Percentiles rank a stretch among this genome's conserved stretches.
Conservation (phyloP, 2,888 invertebrate genomes). For the Macaria liturata region DNA sequence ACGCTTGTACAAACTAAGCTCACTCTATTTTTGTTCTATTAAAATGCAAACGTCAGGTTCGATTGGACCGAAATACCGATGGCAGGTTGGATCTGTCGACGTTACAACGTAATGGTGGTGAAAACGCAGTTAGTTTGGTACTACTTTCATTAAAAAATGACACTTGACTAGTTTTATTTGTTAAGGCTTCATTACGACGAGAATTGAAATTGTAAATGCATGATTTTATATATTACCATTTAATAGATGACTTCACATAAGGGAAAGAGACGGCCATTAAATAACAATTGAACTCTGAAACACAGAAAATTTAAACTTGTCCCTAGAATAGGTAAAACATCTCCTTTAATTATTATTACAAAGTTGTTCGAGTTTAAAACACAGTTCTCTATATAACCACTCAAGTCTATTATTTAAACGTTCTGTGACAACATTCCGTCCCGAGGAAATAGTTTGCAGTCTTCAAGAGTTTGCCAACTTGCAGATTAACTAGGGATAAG, state of each 20-base stretch:
- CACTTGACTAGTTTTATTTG: too few species aligned
- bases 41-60: slow-evolving; percentile 15
- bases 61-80: slow-evolving; percentile 7
- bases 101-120: too few species aligned
- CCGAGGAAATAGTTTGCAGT: slow-evolving; percentile 58
- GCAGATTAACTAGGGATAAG: slow-evolving; percentile 51
- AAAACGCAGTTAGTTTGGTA: too few species aligned
- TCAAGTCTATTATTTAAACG: slow-evolving; percentile 40
- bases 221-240: too few species aligned
- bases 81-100: background rate
- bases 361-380: slow-evolving; percentile 28
- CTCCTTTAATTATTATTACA: slow-evolving; percentile 20
- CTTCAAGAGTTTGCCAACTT: slow-evolving; percentile 41
- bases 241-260: too few species aligned
- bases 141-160: too few species aligned
- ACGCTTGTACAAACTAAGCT: slow-evolving; percentile 14
- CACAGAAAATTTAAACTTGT: too few species aligned
- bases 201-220: too few species aligned
- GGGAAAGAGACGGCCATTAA: too few species aligned
- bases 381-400: slow-evolving; percentile 28
- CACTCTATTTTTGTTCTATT: slow-evolving; percentile 14
- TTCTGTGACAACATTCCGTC: slow-evolving; percentile 57
- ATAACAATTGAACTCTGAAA: too few species aligned
- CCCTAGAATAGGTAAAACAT: slow-evolving; percentile 1
- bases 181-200: too few species aligned